phyloP scores from a whole-genome alignment of 2,888 invertebrate genomes.

The Chaitophorus viminalis region DNA sequence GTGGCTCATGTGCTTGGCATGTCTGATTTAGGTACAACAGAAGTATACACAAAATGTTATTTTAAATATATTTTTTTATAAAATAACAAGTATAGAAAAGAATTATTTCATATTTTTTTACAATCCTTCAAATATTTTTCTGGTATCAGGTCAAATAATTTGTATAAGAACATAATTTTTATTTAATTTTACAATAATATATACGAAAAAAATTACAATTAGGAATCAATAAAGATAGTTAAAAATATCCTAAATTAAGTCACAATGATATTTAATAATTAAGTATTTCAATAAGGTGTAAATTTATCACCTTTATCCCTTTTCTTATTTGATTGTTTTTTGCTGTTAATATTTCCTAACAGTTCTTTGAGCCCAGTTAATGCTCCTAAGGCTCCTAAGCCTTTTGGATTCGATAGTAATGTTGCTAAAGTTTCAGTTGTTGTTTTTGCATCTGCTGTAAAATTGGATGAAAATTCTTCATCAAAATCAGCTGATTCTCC shows the following conservation, averaged over 20 bases:
- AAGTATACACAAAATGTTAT: no score
- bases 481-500: constrained; percentile 51
- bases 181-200: constrained; percentile 27
- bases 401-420: constrained; percentile 52
- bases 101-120: no score
- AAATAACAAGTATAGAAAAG: no score
- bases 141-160: background rate
- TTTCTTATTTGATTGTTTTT: constrained; percentile 51
- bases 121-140: background rate
- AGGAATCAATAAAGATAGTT: constrained; percentile 26
- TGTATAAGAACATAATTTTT: background rate
- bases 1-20: no score
- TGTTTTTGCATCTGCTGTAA: constrained; percentile 39
- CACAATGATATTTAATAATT: constrained; percentile 29
- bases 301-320: constrained; percentile 54
- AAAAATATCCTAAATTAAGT: constrained; percentile 21
- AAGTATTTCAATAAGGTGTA: constrained; percentile 37
- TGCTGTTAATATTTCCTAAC: constrained; percentile 53
- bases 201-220: background rate
- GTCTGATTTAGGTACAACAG: no score
- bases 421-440: constrained; percentile 57
- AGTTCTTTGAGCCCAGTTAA: constrained; percentile 59
- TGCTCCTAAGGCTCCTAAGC: constrained; percentile 62
- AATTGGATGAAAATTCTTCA: constrained; percentile 46
- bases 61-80: no score